Evolutionary conservation across 2,113 vertebrate species (phyloP), one percentile per base, ranked within the genome.

Genomic region (Channa argus): DNA sequence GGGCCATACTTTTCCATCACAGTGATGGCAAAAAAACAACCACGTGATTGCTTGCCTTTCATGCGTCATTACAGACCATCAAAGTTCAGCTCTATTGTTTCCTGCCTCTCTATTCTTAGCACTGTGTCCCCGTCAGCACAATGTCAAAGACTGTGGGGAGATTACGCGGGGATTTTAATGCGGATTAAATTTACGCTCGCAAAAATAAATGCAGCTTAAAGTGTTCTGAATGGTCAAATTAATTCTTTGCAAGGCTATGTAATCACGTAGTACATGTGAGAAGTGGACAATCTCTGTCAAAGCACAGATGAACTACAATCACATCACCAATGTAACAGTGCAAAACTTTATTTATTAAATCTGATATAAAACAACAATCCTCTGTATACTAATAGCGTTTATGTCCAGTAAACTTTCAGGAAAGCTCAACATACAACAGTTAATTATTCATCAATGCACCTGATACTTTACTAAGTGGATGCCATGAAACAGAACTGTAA

Each of bases 81-180:
- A 85, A 79, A 76, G 84, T 83, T 70, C 37, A 68, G 65, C 80
- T 60, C 41, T 43, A 76, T 82, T 71, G 84, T 86, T 80, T 46
- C 34, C 60, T 38, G 51, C 12, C 12, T 79, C 65, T 77, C 86
- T 89, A 88, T 91, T 91, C 85, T 89, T 88, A 89, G 85, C 61
- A 3, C 68, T 4, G 47, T 70, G 80, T 79, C 74, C 49, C 79
- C 52, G 77, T 75, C 71, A 79, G 52, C 68, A 24, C 59, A 50
- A 71, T 65, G 81, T 77, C 82, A 83, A 82, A 86, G 80, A 64
- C 34, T 36, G 45, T 62, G 61, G 58, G 69, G 52, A 76, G 86
- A 89, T 90, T 85, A 88, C 14, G 72, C 47, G 83, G 70, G 82
- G 62, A 83, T 56, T 69, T 77, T 74, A 71, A 80, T 66, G 76